These are phyloP conservation scores for Girardia tigrina DNA, from an alignment of 2,888 invertebrate species.

Conservation along the genomic window DNA sequence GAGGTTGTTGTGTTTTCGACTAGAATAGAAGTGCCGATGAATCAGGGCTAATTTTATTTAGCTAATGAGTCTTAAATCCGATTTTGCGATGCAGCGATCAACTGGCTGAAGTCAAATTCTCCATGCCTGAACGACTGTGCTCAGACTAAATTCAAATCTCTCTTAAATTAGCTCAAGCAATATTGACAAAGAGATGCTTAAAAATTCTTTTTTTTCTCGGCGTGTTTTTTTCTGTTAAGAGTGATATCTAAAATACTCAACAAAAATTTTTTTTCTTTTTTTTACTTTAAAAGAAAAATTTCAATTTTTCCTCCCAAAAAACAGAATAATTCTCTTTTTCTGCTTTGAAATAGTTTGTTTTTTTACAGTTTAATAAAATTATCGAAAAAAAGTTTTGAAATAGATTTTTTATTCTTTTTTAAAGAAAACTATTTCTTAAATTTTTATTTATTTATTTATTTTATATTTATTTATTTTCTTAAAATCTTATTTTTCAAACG, in stretches of 20 bases:
- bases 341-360: no score
- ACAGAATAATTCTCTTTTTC: no score
- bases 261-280: no score
- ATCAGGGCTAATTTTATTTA: slow-evolving; percentile 17
- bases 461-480: no score
- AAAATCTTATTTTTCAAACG: no score
- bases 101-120: slow-evolving; percentile 12
- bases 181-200: slow-evolving; percentile 18
- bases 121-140: neutral
- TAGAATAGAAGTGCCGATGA: slow-evolving; percentile 20
- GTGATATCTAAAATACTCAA: neutral
- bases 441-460: no score
- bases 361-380: no score
- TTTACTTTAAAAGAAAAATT: neutral
- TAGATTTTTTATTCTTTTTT: no score
- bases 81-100: slow-evolving; percentile 23
- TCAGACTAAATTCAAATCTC: slow-evolving; percentile 17
- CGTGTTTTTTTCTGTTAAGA: neutral
- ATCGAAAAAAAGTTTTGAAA: no score
- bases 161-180: slow-evolving; percentile 9
- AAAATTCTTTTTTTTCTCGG: slow-evolving; percentile 21
- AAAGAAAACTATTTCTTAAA: no score
- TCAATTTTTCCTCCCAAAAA: no score
- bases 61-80: slow-evolving; percentile 20
- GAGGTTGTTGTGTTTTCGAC: slow-evolving; percentile 15